These are phyloP conservation scores for Diorhabda elongata DNA, from an alignment of 1,140 invertebrate genomes.

Conservation along the genomic window DNA sequence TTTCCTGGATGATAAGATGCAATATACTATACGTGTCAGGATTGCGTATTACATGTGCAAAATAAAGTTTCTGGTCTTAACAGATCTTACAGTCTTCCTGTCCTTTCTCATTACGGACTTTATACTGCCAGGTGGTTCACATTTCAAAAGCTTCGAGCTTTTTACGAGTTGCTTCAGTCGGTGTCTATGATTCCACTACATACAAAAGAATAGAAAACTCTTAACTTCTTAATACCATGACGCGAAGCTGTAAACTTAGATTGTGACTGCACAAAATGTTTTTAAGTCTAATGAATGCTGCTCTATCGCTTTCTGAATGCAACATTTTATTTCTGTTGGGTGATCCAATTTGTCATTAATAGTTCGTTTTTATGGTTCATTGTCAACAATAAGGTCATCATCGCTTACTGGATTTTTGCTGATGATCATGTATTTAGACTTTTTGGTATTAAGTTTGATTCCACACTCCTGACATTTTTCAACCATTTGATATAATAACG, in stretches of 20 bases:
- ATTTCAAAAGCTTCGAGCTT: too few species aligned
- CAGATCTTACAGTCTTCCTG: too few species aligned
- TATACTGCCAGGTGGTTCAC: too few species aligned
- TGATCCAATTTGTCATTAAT: too few species aligned
- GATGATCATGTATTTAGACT: background rate
- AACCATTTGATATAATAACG: background rate
- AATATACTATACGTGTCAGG: too few species aligned
- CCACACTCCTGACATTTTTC: background rate
- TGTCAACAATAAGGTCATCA: too few species aligned
- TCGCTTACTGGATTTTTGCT: background rate
- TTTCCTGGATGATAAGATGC: too few species aligned
- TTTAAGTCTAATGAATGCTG: background rate
- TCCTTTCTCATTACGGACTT: too few species aligned
- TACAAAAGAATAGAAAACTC: background rate
- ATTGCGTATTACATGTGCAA: too few species aligned
- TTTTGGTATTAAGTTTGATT: background rate
- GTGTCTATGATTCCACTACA: background rate
- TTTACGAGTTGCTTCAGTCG: background rate
- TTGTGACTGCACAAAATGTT: background rate
- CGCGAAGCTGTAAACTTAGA: background rate
- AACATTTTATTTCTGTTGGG: too few species aligned
- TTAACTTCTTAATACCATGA: background rate
- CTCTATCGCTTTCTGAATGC: background rate
- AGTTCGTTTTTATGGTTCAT: background rate
- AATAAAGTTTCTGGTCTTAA: too few species aligned